A percentile compares a stretch with the other conserved stretches of the same genome.
phyloP scores from a whole-genome alignment of 2,888 invertebrate species.

The Aphodius granarius region DNA sequence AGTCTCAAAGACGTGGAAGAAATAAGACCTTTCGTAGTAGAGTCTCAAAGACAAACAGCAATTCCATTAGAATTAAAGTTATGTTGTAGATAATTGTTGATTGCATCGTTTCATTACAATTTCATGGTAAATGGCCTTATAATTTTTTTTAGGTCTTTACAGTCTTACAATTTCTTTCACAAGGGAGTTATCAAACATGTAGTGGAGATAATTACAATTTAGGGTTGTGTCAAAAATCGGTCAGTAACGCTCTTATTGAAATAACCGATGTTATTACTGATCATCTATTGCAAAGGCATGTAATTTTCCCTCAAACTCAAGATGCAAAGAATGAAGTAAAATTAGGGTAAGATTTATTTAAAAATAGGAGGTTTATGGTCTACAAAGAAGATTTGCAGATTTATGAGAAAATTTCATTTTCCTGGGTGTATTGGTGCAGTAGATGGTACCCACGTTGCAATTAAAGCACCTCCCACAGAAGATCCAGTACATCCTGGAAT shows the following conservation, averaged over 20 bases:
- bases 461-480: too few relatives aligned
- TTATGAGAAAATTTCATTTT: not conserved
- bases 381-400: not conserved
- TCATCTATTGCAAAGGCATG: not conserved
- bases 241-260: constrained; percentile 14
- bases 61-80: not conserved
- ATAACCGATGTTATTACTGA: constrained; percentile 13
- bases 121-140: not conserved
- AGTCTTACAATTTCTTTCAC: constrained; percentile 19
- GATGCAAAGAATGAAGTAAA: not conserved
- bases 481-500: not conserved
- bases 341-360: not conserved
- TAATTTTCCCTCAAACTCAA: not conserved
- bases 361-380: not conserved
- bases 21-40: not conserved
- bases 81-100: too few relatives aligned
- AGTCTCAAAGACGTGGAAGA: not conserved
- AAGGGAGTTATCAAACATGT: constrained; percentile 17
- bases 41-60: not conserved
- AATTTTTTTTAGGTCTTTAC: not conserved
- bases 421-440: not conserved
- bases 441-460: not conserved
- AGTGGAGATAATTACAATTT: constrained; percentile 9
- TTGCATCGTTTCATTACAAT: too few relatives aligned
- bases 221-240: constrained; percentile 7